phyloP scores from a whole-genome alignment of 2,113 vertebrate genomes.

The Phylloscopus trochiloides region DNA sequence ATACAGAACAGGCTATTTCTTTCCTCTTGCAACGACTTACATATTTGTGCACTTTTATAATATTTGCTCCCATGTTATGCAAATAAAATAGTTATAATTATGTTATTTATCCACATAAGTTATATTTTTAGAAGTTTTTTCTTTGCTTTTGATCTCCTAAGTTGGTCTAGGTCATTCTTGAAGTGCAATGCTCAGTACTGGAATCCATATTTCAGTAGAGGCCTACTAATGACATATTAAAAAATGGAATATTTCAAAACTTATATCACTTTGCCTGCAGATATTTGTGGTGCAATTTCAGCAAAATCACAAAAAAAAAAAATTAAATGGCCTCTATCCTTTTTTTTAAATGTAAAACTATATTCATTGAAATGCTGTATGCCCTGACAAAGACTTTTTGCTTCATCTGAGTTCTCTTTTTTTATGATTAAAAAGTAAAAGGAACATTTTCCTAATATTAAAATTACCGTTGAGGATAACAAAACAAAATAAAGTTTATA shows the following conservation, averaged over 20 bases:
- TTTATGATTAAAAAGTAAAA: neutral
- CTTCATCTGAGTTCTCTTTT: neutral
- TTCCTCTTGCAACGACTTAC: neutral
- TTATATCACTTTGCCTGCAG: neutral
- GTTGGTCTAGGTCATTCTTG: neutral
- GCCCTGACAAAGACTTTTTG: neutral
- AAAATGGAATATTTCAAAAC: neutral
- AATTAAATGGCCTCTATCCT: rapidly evolving
- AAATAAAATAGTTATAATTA: neutral
- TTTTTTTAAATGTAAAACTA: neutral
- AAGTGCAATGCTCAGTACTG: neutral
- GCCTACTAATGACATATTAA: neutral
- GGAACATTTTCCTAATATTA: neutral
- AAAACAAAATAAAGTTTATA: neutral
- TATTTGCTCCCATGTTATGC: neutral
- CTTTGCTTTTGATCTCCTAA: neutral
- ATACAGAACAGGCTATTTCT: neutral
- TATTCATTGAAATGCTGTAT: neutral
- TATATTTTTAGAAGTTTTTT: neutral
- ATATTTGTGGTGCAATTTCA: neutral
- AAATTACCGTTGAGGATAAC: neutral
- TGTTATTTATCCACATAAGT: neutral
- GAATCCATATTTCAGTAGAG: neutral
- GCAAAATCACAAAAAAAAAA: neutral
- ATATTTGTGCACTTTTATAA: neutral